Evolutionary conservation across 2,797 vertebrate species (phyloP).

Genomic region (Xenopus petersii): DNA sequence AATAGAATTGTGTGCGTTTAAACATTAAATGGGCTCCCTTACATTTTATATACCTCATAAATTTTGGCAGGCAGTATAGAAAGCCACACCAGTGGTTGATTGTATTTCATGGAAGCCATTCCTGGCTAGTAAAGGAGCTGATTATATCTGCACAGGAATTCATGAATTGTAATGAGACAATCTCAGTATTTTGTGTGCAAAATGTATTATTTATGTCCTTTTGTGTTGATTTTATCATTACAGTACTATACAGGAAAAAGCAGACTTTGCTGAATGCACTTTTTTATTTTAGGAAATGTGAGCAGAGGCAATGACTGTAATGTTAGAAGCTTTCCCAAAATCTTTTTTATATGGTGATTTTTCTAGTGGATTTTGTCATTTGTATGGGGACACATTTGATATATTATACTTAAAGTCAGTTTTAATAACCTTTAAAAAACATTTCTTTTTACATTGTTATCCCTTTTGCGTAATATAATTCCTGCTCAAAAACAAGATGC

Average conservation of each 20-base stretch:
- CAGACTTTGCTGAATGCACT: conserved; percentile 18
- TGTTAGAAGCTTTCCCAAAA: not conserved
- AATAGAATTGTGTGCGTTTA: conserved; percentile 44
- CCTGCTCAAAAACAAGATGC: too few relatives aligned
- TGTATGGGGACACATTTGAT: not conserved
- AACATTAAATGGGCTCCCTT: conserved; percentile 36
- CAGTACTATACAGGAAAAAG: conserved; percentile 22
- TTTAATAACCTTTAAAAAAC: too few relatives aligned
- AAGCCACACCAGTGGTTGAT: conserved; percentile 10
- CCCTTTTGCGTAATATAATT: too few relatives aligned
- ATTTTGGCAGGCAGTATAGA: conserved; percentile 28
- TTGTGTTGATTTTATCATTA: conserved; percentile 43
- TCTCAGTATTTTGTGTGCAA: conserved; percentile 19
- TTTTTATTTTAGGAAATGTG: conserved; percentile 19
- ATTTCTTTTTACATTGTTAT: too few relatives aligned
- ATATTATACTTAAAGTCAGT: not conserved
- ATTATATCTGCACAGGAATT: conserved; percentile 40
- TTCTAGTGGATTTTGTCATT: not conserved
- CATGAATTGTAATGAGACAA: conserved; percentile 44
- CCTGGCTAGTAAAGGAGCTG: conserved; percentile 3
- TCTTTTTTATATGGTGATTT: conserved; percentile 12
- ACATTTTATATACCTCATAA: conserved; percentile 26
- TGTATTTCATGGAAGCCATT: conserved; percentile 15
- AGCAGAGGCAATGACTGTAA: conserved; percentile 6
- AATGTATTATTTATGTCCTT: conserved; percentile 33